phyloP scores from a whole-genome alignment of 2,797 vertebrate genomes.

The Craterocephalus amniculus region DNA sequence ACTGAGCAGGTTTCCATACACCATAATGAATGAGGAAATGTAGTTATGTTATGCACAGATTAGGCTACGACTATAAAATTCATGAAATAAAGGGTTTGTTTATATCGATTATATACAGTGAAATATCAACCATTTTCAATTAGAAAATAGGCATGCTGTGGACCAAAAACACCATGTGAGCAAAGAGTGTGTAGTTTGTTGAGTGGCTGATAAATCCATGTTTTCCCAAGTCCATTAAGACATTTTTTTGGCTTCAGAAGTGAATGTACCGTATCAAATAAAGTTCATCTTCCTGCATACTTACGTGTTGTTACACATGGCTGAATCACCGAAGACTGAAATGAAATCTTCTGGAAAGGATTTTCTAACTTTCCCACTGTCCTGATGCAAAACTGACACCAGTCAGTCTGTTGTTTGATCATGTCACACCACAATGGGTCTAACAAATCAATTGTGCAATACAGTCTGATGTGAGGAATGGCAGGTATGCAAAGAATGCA shows the following conservation, averaged over 20 bases:
- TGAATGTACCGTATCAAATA: constrained; percentile 78
- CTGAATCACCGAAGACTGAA: constrained; percentile 64
- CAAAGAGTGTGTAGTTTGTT: constrained; percentile 58
- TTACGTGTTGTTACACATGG: constrained; percentile 64
- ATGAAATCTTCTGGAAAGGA: constrained; percentile 34
- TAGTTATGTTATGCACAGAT: constrained; percentile 67
- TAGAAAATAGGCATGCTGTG: constrained; percentile 54
- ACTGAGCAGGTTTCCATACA: constrained; percentile 64
- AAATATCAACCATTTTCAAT: constrained; percentile 65
- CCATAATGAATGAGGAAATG: constrained; percentile 54
- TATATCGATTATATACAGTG: constrained; percentile 37
- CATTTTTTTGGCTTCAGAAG: constrained; percentile 54
- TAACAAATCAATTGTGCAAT: constrained; percentile 63
- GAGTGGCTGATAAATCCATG: constrained; percentile 53
- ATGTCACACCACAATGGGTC: constrained; percentile 36
- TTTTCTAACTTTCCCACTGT: constrained; percentile 35
- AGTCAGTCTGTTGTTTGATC: constrained; percentile 30
- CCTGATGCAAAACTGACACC: constrained; percentile 49
- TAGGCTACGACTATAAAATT: constrained; percentile 50
- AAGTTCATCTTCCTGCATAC: constrained; percentile 70
- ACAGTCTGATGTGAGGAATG: constrained; percentile 45
- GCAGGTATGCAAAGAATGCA: constrained; percentile 36
- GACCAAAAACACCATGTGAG: constrained; percentile 70
- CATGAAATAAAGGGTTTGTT: constrained; percentile 46
- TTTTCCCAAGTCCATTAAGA: constrained; percentile 61